Base-by-base conservation (phyloP, 2,888 invertebrate genomes). In the Eupithecia dodoneata region DNA sequence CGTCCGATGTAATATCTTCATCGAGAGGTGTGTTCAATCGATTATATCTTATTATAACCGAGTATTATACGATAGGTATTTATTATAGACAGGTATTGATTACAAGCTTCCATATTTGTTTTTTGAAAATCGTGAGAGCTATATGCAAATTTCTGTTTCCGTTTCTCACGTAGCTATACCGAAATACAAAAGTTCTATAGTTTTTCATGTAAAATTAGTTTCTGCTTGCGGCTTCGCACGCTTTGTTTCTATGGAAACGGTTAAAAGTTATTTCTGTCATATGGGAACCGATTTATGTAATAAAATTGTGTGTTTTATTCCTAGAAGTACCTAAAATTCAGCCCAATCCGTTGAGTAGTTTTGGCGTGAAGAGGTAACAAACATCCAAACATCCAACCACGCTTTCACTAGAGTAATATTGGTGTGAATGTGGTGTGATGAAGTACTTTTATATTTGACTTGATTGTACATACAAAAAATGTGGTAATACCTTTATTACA, bases 1-100 rank as follows among this genome's bases (percentile, higher is more conserved):
- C 89, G 91, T 87, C 89, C 86, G 85, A 83, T 83, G 88, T 91
- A 92, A 93, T 93, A 93, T 93, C 93, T 93, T 93, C 92, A 93
- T 94, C 92, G 91, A 92, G 92, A 93, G 93, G 93, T 93, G 93
- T 93, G 92, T 90, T 91, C 92, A 88, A 93, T 93, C 93, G 93
- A 93, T 93, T 92, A 91, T 87, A 87, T 88, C 86, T 87, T 85
- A 80, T 83, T 85, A 83, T 82, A 83, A 82, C 82, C 82, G 80
- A 76, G 79, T 84, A 83, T 79, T 82, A 83, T 82, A 44, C 15
- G 81, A 30, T 84, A 78, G 77, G 77, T 81, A 83, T 80, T 83
- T 83, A 83, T 83, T 80, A 79, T 80, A 82, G 72, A 77, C 75
- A 77, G 78, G 78, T 77, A 81, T 75, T 82, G 74, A 79, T 76